phyloP scores from a whole-genome alignment of 2,888 invertebrate species.

The Melanargia galathea region DNA sequence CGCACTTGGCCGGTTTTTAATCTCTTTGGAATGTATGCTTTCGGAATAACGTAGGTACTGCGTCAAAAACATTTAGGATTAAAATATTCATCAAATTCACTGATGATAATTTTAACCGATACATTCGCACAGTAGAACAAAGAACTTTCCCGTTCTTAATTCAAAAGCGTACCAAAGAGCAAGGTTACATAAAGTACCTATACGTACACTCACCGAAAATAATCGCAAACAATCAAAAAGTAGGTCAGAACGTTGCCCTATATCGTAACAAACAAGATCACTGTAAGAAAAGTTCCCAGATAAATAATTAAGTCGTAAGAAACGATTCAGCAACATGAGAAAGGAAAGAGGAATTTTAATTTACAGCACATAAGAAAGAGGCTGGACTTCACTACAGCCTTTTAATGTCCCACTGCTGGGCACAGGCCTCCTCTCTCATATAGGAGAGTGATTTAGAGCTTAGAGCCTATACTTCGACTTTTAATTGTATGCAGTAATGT shows the following conservation, averaged over 20 bases:
- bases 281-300: constrained; percentile 2
- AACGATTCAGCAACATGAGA: background rate
- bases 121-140: background rate
- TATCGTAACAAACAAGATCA: constrained; percentile 14
- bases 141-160: background rate
- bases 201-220: constrained; percentile 11
- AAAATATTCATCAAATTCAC: background rate
- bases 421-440: too few species aligned
- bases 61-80: too few species aligned
- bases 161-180: constrained; percentile 7
- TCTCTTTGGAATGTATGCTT: too few species aligned
- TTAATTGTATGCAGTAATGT: too few species aligned
- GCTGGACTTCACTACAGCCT: too few species aligned
- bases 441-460: too few species aligned
- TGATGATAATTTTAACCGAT: background rate
- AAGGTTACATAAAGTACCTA: constrained; percentile 3
- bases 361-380: background rate
- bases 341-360: background rate
- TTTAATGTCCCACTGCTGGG: too few species aligned
- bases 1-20: too few species aligned
- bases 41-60: too few species aligned
- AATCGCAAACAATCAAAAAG: constrained; percentile 13
- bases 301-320: background rate
- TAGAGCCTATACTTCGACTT: too few species aligned
- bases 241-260: constrained; percentile 20